These are phyloP conservation scores for Thysanoteuthis rhombus DNA, from an alignment of 2,888 invertebrate species.

Conservation along the genomic window DNA sequence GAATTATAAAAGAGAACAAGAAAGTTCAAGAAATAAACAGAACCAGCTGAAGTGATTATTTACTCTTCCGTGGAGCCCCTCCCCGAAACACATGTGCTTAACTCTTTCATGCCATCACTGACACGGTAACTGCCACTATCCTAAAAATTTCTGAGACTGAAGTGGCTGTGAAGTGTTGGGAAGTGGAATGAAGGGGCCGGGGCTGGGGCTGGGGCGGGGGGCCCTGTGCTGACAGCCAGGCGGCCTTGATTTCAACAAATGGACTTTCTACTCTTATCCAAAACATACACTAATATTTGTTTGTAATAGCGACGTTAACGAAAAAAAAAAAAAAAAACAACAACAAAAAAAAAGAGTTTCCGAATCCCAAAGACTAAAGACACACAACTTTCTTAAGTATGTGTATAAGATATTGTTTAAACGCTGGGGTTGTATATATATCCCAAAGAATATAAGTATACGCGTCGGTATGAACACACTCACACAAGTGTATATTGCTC, in stretches of 20 bases:
- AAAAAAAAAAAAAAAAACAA: no score
- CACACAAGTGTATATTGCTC: no score
- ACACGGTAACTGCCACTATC: neutral
- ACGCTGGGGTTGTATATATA: no score
- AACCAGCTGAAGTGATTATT: neutral
- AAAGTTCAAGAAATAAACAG: neutral
- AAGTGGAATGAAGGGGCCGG: no score
- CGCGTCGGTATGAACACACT: no score
- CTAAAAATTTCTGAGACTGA: neutral
- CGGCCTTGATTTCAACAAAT: neutral
- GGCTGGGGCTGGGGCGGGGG: no score
- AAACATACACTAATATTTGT: neutral
- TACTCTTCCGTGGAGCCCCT: neutral
- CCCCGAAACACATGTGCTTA: neutral
- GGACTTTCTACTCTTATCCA: neutral
- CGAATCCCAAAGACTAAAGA: neutral
- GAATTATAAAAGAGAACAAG: neutral
- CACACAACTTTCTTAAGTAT: neutral
- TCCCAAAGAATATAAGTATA: neutral
- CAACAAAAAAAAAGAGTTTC: neutral
- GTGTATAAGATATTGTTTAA: no score
- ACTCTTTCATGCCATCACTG: neutral
- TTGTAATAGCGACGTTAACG: neutral
- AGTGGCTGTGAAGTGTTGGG: neutral
- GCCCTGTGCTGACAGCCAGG: neutral